phyloP scores from a whole-genome alignment of 2,888 invertebrate species.

The Lochmaea capreae region DNA sequence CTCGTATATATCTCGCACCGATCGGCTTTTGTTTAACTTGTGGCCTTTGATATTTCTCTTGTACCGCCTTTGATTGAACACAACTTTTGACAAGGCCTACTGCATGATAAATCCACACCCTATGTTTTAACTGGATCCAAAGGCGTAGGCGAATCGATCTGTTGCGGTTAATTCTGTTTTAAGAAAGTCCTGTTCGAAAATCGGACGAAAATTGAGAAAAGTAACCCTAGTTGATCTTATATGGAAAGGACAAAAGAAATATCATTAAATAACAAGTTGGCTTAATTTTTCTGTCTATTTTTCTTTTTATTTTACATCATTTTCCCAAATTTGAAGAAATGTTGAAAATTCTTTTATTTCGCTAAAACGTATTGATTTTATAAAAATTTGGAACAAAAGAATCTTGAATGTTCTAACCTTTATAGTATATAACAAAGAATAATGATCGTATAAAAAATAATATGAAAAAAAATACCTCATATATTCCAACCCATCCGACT shows the following conservation, averaged over 20 bases:
- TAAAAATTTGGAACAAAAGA: neutral
- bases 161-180: neutral
- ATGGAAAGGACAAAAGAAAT: too few relatives aligned
- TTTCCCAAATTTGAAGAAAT: too few relatives aligned
- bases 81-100: constrained; percentile 24
- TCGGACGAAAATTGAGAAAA: too few relatives aligned
- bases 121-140: constrained; percentile 10
- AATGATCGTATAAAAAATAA: neutral
- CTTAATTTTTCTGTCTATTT: too few relatives aligned
- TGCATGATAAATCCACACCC: constrained; percentile 21
- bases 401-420: too few relatives aligned
- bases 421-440: neutral
- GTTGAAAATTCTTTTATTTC: too few relatives aligned
- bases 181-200: neutral
- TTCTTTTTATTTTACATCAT: too few relatives aligned
- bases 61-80: constrained; percentile 39
- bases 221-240: too few relatives aligned
- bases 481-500: constrained; percentile 16
- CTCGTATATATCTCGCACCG: constrained; percentile 4
- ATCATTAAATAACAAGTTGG: too few relatives aligned
- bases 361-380: too few relatives aligned
- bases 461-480: constrained; percentile 19
- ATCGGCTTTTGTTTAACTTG: constrained; percentile 48
- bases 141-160: neutral
- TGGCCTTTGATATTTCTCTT: constrained; percentile 47